Percentiles rank a stretch among this genome's conserved stretches.
Conservation (phyloP, 1,140 invertebrate species). For the Leptinotarsa defecta region DNA sequence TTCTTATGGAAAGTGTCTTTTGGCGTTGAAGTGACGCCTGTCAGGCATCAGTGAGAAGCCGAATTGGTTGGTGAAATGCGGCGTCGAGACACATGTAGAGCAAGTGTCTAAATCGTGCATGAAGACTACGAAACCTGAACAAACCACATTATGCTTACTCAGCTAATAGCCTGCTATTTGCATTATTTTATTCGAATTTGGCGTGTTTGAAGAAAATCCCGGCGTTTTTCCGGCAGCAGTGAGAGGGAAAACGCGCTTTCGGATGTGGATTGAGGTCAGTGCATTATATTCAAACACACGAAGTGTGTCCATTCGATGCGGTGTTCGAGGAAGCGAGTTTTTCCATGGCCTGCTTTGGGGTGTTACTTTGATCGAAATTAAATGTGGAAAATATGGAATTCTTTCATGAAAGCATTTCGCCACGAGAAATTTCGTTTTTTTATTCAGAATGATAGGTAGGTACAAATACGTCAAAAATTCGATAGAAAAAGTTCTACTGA, state of each 20-base stretch:
- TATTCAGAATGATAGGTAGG: no score
- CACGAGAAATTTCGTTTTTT: no score
- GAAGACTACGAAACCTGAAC: not conserved
- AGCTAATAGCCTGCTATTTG: conserved; percentile 19
- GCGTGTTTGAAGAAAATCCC: conserved; percentile 5
- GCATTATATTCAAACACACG: conserved; percentile 19
- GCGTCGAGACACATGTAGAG: not conserved
- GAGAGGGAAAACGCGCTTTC: not conserved
- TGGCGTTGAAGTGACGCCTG: no score
- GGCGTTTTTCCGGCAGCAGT: not conserved
- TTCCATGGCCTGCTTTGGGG: no score
- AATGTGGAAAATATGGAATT: no score
- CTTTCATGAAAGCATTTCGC: no score
- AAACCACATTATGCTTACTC: conserved; percentile 9
- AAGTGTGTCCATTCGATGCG: not conserved
- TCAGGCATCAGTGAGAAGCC: no score
- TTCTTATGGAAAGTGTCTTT: no score
- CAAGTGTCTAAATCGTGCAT: not conserved
- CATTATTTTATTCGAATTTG: conserved; percentile 22
- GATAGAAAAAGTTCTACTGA: no score
- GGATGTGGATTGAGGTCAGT: conserved; percentile 12
- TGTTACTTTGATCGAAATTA: no score
- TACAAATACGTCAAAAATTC: no score
- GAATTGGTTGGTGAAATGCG: no score
- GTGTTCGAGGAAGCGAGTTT: not conserved